phyloP scores from a whole-genome alignment of 2,888 invertebrate genomes.

The Catocala fraxini region DNA sequence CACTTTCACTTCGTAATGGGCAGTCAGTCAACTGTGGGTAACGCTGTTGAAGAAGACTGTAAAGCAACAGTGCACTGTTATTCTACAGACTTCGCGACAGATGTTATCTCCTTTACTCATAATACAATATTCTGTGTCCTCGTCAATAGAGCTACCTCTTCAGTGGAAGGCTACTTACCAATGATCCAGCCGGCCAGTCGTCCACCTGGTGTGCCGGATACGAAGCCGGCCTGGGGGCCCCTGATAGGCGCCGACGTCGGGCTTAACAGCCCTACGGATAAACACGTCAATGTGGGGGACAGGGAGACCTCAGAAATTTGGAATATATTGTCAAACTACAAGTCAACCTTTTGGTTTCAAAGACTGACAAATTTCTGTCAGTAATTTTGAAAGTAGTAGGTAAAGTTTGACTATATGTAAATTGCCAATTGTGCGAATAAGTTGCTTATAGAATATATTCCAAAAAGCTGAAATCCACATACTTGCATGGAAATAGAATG shows the following conservation, averaged over 20 bases:
- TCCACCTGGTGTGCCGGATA: conserved; percentile 82
- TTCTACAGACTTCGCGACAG: too few relatives aligned
- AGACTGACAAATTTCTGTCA: too few relatives aligned
- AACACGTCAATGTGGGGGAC: conserved; percentile 49
- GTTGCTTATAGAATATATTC: conserved; percentile 43
- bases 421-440: too few relatives aligned
- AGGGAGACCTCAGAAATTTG: conserved; percentile 41
- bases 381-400: too few relatives aligned
- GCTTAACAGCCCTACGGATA: conserved; percentile 82
- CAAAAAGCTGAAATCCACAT: conserved; percentile 46
- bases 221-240: conserved; percentile 82
- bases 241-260: conserved; percentile 73
- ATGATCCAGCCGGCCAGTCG: conserved; percentile 90
- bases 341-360: background rate
- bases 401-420: too few relatives aligned
- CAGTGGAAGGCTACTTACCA: conserved; percentile 64
- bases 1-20: too few relatives aligned
- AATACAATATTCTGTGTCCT: too few relatives aligned
- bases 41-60: too few relatives aligned
- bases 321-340: conserved; percentile 30
- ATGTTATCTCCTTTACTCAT: too few relatives aligned
- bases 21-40: too few relatives aligned
- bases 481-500: conserved; percentile 31
- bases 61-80: too few relatives aligned
- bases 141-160: too few relatives aligned